Percentiles rank a stretch among this genome's conserved stretches.
These are phyloP conservation scores for Henricia sp. DNA, from an alignment of 53 echinoderm and acorn worm species.

Conservation along the genomic window DNA sequence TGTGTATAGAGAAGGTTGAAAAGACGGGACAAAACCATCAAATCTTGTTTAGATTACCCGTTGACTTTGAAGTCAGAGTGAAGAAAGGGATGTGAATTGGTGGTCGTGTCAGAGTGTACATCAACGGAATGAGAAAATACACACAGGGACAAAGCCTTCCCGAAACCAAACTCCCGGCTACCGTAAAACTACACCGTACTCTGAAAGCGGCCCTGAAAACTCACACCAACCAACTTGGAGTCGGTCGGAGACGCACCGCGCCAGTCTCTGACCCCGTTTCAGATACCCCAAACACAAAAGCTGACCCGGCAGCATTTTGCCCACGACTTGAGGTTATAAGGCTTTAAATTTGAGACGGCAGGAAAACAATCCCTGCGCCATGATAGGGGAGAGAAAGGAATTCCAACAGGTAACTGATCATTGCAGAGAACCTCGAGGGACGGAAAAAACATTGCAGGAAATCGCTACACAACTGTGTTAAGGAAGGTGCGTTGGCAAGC, in stretches of 20 bases:
- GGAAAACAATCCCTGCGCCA: constrained; percentile 57
- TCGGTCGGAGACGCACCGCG: not conserved
- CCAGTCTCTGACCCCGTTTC: constrained; percentile 44
- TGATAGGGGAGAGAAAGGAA: constrained; percentile 42
- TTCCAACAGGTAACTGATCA: constrained; percentile 52
- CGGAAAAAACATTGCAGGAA: constrained; percentile 26
- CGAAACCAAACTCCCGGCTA: constrained; percentile 39
- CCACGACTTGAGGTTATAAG: constrained; percentile 34
- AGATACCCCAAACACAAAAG: constrained; percentile 56
- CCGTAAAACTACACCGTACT: constrained; percentile 48
- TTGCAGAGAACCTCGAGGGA: constrained; percentile 55
- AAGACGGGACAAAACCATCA: constrained; percentile 34
- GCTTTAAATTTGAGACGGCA: constrained; percentile 34
- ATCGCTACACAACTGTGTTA: constrained; percentile 25
- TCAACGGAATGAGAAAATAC: constrained; percentile 38
- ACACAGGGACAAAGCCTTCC: constrained; percentile 45
- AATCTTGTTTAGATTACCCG: constrained; percentile 52
- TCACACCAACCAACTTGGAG: constrained; percentile 44
- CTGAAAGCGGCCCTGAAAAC: constrained; percentile 53
- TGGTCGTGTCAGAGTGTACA: constrained; percentile 36
- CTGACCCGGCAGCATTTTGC: constrained; percentile 34
- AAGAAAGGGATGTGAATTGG: constrained; percentile 18
- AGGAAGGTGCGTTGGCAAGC: constrained; percentile 24
- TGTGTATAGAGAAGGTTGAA: not conserved
- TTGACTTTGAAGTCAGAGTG: constrained; percentile 37